Conservation (phyloP, 2,797 vertebrate genomes). For the Steatocranus sp. region DNA sequence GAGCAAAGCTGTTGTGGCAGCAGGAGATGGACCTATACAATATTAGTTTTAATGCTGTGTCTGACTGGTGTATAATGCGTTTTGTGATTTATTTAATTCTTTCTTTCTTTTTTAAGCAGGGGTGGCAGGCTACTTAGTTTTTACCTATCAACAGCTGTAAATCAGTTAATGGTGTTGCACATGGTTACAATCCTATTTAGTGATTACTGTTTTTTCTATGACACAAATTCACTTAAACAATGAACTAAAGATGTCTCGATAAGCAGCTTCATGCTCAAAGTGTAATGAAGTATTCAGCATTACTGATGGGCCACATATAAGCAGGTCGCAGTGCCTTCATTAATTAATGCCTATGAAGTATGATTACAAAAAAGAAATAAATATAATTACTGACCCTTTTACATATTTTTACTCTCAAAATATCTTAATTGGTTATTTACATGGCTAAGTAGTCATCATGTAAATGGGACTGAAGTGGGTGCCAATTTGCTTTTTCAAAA, state of each 20-base stretch:
- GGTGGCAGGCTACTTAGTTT: background rate
- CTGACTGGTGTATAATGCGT: background rate
- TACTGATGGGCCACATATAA: background rate
- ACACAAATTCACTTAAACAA: background rate
- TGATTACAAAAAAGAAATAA: background rate
- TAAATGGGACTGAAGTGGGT: background rate
- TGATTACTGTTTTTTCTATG: background rate
- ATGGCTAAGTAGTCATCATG: background rate
- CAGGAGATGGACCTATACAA: background rate
- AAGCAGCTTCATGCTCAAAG: background rate
- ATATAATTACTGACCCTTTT: background rate
- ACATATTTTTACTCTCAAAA: background rate
- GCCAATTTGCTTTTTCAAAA: background rate
- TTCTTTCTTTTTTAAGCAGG: background rate
- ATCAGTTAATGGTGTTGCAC: background rate
- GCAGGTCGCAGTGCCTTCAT: background rate
- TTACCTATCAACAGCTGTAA: background rate
- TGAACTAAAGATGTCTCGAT: background rate
- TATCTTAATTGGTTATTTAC: background rate
- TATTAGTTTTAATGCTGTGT: background rate
- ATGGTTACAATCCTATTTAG: background rate
- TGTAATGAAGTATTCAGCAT: background rate
- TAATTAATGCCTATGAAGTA: background rate
- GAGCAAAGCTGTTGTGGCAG: background rate
- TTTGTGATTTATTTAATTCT: background rate